phyloP scores from a whole-genome alignment of 2,797 vertebrate genomes.

The Ficedula albicollis region DNA sequence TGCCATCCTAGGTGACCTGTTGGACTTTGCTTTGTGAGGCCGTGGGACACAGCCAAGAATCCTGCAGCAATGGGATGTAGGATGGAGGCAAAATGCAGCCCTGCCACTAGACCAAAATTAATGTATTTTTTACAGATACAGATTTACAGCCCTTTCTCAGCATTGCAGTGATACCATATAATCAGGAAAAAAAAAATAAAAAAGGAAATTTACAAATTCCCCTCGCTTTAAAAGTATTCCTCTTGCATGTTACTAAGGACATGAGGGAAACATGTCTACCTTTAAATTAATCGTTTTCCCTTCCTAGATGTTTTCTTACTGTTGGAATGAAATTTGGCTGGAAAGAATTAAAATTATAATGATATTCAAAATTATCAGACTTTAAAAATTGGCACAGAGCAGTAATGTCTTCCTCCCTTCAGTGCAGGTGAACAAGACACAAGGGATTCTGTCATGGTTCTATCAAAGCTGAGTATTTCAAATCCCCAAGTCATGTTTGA shows the following conservation, averaged over 20 bases:
- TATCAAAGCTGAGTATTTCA: neutral
- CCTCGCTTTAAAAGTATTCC: neutral
- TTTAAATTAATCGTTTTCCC: neutral
- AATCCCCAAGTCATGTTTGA: neutral
- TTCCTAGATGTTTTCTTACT: neutral
- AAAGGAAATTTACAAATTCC: neutral
- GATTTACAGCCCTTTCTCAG: neutral
- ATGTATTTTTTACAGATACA: neutral
- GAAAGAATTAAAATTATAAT: neutral
- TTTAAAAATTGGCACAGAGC: neutral
- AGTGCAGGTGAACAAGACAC: neutral
- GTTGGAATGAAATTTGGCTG: neutral
- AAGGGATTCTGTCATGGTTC: neutral
- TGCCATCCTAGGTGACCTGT: neutral
- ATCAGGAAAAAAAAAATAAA: neutral
- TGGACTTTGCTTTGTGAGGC: neutral
- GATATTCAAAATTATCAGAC: neutral
- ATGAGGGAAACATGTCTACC: neutral
- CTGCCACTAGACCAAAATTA: neutral
- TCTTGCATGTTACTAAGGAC: neutral
- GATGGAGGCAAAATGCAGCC: neutral
- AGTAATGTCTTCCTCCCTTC: neutral
- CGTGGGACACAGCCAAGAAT: neutral
- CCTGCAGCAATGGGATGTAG: neutral
- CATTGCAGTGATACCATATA: neutral